These are phyloP conservation scores for Hyperopisus bebe DNA, from an alignment of 2,113 vertebrate genomes.

Conservation along the genomic window DNA sequence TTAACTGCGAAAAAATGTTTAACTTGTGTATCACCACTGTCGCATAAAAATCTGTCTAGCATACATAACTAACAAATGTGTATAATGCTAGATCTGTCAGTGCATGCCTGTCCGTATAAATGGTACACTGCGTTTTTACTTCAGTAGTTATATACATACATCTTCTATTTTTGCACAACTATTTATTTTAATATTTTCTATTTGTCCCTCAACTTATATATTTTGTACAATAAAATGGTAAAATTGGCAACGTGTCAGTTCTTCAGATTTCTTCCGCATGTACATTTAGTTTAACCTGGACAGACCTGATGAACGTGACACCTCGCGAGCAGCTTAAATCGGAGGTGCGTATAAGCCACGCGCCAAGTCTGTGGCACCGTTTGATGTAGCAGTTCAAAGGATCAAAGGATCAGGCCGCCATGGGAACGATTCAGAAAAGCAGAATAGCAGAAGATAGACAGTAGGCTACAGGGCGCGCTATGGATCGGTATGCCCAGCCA, in stretches of 20 bases:
- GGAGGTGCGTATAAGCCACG: background rate
- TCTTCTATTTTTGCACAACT: background rate
- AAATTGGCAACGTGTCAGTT: background rate
- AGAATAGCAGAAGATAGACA: background rate
- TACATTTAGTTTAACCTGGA: background rate
- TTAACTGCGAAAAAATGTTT: background rate
- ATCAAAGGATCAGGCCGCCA: background rate
- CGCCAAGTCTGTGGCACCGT: background rate
- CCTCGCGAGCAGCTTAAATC: background rate
- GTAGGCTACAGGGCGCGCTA: background rate
- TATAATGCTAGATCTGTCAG: background rate
- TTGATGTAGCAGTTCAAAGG: constrained; percentile 1
- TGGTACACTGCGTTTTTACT: background rate
- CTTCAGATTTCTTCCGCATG: background rate
- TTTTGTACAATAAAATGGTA: constrained; percentile 11
- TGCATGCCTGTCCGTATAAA: background rate
- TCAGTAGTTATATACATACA: background rate
- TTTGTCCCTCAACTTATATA: background rate
- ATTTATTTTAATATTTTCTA: constrained; percentile 15
- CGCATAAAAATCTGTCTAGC: background rate
- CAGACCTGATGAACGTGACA: background rate
- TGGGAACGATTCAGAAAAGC: background rate
- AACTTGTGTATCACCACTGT: background rate
- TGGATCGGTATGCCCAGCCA: background rate
- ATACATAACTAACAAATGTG: background rate